Conservation (phyloP, 2,888 invertebrate genomes). For the Loripinus fragilis region DNA sequence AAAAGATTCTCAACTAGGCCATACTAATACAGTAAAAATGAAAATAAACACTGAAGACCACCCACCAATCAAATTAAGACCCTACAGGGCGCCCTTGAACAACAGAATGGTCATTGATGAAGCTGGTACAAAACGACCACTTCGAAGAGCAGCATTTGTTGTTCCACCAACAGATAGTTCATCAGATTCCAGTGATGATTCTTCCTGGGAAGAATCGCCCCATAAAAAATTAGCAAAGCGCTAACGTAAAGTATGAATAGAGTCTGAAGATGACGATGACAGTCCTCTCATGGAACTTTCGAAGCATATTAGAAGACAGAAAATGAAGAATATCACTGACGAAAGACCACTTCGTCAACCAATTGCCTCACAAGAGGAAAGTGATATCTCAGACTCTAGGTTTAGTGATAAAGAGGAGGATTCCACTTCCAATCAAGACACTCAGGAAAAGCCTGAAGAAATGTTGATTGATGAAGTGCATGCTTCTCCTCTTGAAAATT, state of each 20-base stretch:
- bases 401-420: background rate
- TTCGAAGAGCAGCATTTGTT: background rate
- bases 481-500: background rate
- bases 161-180: background rate
- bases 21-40: too few relatives aligned
- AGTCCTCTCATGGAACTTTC: background rate
- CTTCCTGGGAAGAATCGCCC: background rate
- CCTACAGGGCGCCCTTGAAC: background rate
- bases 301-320: background rate
- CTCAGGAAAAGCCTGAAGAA: slow-evolving; percentile 3
- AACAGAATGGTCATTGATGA: background rate
- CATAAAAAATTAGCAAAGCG: background rate
- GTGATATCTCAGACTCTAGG: background rate
- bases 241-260: background rate
- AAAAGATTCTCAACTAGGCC: too few relatives aligned
- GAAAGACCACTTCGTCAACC: background rate
- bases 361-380: background rate
- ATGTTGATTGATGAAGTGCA: background rate
- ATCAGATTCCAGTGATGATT: background rate
- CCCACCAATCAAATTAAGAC: background rate
- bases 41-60: too few relatives aligned
- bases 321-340: background rate
- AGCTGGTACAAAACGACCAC: background rate
- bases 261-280: background rate
- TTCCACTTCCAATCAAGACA: background rate